Conservation (phyloP, 2,113 vertebrate species). For the Chaetura pelagica region DNA sequence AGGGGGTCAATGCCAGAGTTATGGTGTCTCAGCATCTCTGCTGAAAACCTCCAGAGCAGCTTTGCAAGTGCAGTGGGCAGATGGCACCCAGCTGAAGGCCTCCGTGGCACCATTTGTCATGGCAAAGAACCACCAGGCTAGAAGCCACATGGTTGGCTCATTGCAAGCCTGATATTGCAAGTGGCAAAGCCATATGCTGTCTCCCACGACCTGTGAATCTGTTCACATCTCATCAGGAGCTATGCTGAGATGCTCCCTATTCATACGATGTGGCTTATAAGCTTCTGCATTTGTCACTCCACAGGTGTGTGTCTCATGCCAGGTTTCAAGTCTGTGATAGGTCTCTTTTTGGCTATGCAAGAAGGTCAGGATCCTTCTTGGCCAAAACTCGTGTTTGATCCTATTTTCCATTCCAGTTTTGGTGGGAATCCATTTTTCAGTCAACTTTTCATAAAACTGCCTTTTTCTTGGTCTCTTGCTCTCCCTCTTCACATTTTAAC, state of each 20-base stretch:
- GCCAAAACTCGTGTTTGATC: background rate
- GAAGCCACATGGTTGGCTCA: background rate
- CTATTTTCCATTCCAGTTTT: background rate
- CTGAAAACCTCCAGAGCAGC: background rate
- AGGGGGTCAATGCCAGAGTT: background rate
- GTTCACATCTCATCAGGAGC: background rate
- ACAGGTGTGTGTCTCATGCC: background rate
- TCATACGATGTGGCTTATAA: background rate
- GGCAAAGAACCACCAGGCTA: slow-evolving; percentile 19
- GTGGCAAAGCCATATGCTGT: slow-evolving; percentile 7
- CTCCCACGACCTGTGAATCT: slow-evolving; percentile 5
- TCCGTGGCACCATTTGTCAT: background rate
- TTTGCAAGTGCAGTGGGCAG: background rate
- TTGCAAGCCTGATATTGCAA: background rate
- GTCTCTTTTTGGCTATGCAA: background rate
- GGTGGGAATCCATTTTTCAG: background rate
- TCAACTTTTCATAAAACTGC: background rate
- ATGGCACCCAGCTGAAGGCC: slow-evolving; percentile 22
- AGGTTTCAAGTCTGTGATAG: background rate
- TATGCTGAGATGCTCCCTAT: background rate
- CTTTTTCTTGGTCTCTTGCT: background rate
- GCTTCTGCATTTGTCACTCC: slow-evolving; percentile 13
- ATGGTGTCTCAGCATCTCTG: background rate
- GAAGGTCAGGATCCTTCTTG: background rate
- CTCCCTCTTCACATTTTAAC: background rate